Evolutionary conservation across 2,888 invertebrate genomes (phyloP).

Genomic region (Cataglyphis livida): DNA sequence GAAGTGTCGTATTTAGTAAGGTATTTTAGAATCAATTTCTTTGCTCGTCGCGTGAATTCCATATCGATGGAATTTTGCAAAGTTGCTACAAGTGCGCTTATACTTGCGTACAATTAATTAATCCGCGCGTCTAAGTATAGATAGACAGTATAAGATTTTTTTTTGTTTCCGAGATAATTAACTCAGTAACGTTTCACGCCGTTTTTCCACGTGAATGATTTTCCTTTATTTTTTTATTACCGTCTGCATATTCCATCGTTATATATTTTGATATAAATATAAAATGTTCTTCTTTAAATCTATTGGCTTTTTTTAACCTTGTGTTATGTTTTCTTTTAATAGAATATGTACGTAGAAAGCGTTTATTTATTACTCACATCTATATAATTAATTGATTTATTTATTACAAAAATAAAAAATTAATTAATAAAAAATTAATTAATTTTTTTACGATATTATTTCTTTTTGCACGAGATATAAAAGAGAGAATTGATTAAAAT

Average conservation of each 20-base stretch:
- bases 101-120: not conserved
- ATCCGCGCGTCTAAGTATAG: no score
- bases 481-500: conserved; percentile 6
- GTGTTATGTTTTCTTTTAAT: not conserved
- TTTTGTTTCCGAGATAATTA: not conserved
- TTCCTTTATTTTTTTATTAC: not conserved
- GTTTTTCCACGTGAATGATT: not conserved
- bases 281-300: not conserved
- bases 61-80: not conserved
- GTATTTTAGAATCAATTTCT: not conserved
- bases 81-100: not conserved
- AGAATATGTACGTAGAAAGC: not conserved
- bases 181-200: not conserved
- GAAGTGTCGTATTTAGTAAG: not conserved
- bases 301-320: not conserved
- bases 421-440: not conserved
- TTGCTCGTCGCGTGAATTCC: not conserved
- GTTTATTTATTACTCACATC: not conserved
- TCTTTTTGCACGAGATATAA: not conserved
- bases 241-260: not conserved
- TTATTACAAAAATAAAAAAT: not conserved
- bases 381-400: not conserved
- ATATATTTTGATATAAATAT: not conserved
- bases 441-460: not conserved
- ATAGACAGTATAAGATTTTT: not conserved